Conservation (phyloP, 2,888 invertebrate genomes). For the Lasius fuliginosus region DNA sequence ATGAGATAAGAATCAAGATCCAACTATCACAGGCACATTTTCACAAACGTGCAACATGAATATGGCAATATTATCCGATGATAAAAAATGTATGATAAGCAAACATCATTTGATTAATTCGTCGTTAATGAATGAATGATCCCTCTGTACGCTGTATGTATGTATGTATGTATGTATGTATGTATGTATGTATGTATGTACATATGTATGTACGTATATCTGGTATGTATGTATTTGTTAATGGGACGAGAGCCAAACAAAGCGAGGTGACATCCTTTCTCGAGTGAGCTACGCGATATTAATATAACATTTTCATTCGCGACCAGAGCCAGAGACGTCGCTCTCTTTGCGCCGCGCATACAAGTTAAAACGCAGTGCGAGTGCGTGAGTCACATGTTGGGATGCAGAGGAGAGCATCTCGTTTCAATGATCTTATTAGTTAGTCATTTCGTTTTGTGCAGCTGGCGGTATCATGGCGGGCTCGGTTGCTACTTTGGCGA, state of each 20-base stretch:
- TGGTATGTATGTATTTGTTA: neutral
- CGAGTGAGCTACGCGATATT: neutral
- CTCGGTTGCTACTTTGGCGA: slow-evolving; percentile 81
- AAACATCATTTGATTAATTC: neutral
- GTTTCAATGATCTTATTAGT: slow-evolving; percentile 17
- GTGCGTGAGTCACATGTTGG: slow-evolving; percentile 52
- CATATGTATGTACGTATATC: neutral
- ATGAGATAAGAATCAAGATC: neutral
- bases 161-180: too few species aligned
- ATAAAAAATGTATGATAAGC: neutral
- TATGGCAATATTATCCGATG: neutral
- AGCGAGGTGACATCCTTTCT: slow-evolving; percentile 37
- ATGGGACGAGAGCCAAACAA: slow-evolving; percentile 23
- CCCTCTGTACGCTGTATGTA: neutral
- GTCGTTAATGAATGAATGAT: neutral
- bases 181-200: neutral
- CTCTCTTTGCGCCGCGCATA: slow-evolving; percentile 10
- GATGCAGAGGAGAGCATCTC: slow-evolving; percentile 12
- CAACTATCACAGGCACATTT: neutral
- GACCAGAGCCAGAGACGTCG: slow-evolving; percentile 5
- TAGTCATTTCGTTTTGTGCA: slow-evolving; percentile 68
- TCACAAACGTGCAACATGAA: neutral
- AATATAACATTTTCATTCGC: slow-evolving; percentile 42
- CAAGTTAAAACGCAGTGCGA: slow-evolving; percentile 3
- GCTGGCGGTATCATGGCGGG: slow-evolving; percentile 84